These are phyloP conservation scores for Ennomos erosarius DNA, from an alignment of 2,888 invertebrate genomes.

Conservation along the genomic window DNA sequence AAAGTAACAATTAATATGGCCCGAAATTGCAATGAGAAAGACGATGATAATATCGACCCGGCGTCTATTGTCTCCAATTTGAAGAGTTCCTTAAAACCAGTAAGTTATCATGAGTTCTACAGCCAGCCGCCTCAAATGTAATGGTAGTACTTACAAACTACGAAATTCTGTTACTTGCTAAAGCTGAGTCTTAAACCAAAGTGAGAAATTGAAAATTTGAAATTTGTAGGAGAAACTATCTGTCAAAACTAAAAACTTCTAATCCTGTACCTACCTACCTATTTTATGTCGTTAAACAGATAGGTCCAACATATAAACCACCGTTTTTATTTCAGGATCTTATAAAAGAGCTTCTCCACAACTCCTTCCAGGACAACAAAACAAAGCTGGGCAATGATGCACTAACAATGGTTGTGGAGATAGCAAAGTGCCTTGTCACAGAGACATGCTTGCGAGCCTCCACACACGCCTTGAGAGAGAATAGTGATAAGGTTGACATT, in stretches of 20 bases:
- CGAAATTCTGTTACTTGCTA: no score
- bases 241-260: no score
- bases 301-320: no score
- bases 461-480: conserved; percentile 77
- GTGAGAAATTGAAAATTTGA: no score
- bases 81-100: conserved; percentile 67
- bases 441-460: conserved; percentile 83
- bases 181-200: no score
- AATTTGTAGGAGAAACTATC: no score
- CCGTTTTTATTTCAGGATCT: conserved; percentile 68
- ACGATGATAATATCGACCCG: conserved; percentile 67
- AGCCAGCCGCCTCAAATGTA: no score
- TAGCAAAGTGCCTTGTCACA: conserved; percentile 81
- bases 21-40: conserved; percentile 64
- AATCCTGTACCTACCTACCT: no score
- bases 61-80: conserved; percentile 65
- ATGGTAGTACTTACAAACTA: no score
- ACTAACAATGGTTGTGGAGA: conserved; percentile 78
- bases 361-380: conserved; percentile 82
- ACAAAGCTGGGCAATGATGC: conserved; percentile 84
- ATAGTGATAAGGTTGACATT: conserved; percentile 74
- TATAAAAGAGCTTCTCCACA: conserved; percentile 81
- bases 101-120: conserved; percentile 40
- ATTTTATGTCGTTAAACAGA: no score
- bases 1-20: conserved; percentile 52